phyloP scores from a whole-genome alignment of 2,797 vertebrate species.

The Odontamblyopus rebecca region DNA sequence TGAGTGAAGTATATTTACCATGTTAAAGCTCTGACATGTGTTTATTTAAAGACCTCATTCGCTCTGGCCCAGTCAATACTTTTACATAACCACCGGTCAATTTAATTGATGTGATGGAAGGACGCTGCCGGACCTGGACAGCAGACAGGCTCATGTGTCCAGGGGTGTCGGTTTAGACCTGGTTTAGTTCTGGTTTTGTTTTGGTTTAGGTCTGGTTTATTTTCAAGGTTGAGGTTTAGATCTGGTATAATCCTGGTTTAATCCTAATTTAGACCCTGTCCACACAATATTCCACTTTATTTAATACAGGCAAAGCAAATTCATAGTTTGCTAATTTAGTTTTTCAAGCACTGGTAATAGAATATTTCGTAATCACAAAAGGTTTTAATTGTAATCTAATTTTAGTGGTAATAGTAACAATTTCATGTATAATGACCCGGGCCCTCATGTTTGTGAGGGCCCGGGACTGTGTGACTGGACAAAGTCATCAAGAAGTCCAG shows the following conservation, averaged over 20 bases:
- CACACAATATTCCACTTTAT: neutral
- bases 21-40: neutral
- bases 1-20: neutral
- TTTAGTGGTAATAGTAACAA: too few species aligned
- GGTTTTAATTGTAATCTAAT: too few species aligned
- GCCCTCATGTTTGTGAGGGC: too few species aligned
- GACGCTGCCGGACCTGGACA: conserved; percentile 16
- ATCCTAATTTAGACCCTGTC: neutral
- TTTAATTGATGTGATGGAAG: conserved; percentile 3
- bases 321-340: too few species aligned
- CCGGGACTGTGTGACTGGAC: too few species aligned
- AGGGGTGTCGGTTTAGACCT: neutral
- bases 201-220: neutral
- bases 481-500: too few species aligned
- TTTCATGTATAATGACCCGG: too few species aligned
- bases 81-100: conserved; percentile 25
- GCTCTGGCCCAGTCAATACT: neutral
- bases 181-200: neutral
- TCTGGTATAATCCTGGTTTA: neutral
- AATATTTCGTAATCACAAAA: too few species aligned
- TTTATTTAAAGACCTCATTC: neutral
- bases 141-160: conserved; percentile 8
- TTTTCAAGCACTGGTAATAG: too few species aligned
- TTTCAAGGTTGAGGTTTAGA: neutral
- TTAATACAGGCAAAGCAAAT: neutral